Percentiles rank a stretch among this genome's conserved stretches.
Evolutionary conservation across 2,888 invertebrate species (phyloP).

Genomic region (Diarsia dahlii): DNA sequence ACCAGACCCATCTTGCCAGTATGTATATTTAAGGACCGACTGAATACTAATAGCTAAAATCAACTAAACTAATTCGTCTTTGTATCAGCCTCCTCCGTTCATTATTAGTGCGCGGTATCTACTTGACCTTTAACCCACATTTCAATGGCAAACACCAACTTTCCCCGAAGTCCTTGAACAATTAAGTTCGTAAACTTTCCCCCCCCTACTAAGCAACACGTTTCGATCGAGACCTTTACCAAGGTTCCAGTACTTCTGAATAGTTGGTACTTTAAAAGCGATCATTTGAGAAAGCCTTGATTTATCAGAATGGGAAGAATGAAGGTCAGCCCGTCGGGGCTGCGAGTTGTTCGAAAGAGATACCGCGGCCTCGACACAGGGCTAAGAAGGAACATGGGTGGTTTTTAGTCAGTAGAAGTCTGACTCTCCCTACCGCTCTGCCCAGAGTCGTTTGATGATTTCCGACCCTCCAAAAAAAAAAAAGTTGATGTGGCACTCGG

Average conservation of each 20-base stretch:
- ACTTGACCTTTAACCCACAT: conserved; percentile 52
- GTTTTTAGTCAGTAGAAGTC: too few relatives aligned
- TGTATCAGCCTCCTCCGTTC: background rate
- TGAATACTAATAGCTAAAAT: background rate
- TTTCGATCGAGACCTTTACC: conserved; percentile 16
- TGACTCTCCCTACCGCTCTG: too few relatives aligned
- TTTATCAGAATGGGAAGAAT: background rate
- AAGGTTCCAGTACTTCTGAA: background rate
- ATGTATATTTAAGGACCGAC: background rate
- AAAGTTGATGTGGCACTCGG: too few relatives aligned
- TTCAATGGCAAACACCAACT: conserved; percentile 51
- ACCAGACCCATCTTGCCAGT: too few relatives aligned
- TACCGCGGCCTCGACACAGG: too few relatives aligned
- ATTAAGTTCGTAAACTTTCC: conserved; percentile 52
- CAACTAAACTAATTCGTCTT: background rate
- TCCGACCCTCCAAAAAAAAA: too few relatives aligned
- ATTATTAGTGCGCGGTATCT: conserved; percentile 16
- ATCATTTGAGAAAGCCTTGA: background rate
- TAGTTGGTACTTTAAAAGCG: background rate
- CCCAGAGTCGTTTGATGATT: too few relatives aligned
- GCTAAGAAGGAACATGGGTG: too few relatives aligned
- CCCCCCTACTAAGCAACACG: conserved; percentile 27
- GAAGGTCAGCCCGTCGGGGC: background rate
- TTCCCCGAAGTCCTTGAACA: conserved; percentile 54
- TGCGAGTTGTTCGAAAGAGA: too few relatives aligned